Conservation (phyloP, 1,140 invertebrate genomes). For the Zelostemma sp. region DNA sequence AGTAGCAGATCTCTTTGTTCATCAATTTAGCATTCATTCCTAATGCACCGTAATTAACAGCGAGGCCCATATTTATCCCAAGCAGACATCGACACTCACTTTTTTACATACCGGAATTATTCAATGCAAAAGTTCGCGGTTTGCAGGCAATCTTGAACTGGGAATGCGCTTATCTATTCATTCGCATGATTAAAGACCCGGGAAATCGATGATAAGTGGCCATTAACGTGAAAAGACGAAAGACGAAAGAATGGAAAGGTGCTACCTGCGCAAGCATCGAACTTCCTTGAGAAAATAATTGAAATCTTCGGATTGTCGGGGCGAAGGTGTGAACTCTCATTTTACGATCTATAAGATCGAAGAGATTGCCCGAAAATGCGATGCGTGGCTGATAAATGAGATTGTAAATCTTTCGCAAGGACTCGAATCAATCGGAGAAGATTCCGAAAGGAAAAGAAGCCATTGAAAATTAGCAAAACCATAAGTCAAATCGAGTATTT, state of each 20-base stretch:
- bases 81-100: background rate
- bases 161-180: too few species aligned
- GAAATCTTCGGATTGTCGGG: constrained; percentile 35
- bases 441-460: background rate
- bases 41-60: constrained; percentile 22
- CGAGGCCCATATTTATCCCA: too few species aligned
- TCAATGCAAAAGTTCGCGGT: too few species aligned
- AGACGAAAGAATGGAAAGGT: constrained; percentile 17
- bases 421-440: constrained; percentile 19
- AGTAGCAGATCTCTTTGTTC: constrained; percentile 42
- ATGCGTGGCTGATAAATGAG: too few species aligned
- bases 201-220: background rate
- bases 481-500: constrained; percentile 32
- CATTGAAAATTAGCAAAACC: constrained; percentile 12
- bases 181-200: background rate
- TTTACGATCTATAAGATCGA: too few species aligned
- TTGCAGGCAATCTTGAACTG: too few species aligned
- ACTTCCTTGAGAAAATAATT: constrained; percentile 55
- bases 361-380: too few species aligned
- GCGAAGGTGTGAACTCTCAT: constrained; percentile 1
- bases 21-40: constrained; percentile 39
- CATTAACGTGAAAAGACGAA: too few species aligned
- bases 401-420: too few species aligned
- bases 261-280: constrained; percentile 60
- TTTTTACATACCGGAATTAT: too few species aligned